These are phyloP conservation scores for Zaprionus capensis DNA, from an alignment of 1,140 invertebrate species.

Conservation along the genomic window DNA sequence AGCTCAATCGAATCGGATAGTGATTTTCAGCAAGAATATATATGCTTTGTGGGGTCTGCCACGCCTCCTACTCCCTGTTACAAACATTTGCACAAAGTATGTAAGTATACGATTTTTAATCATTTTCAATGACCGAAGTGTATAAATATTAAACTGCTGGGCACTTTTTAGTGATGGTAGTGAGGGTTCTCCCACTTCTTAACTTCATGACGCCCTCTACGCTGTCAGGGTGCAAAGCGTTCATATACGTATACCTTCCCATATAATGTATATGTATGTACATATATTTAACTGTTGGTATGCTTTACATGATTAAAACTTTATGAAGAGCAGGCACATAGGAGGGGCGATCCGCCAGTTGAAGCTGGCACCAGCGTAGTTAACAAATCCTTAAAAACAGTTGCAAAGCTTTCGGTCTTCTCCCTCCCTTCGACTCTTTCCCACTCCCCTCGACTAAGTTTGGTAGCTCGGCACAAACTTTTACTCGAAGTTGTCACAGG, in stretches of 20 bases:
- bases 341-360: conserved; percentile 8
- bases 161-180: too few species aligned
- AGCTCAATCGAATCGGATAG: too few species aligned
- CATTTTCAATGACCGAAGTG: too few species aligned
- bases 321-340: conserved; percentile 48
- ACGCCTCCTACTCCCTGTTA: too few species aligned
- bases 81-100: too few species aligned
- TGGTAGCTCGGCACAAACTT: conserved; percentile 44
- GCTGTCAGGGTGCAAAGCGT: background rate
- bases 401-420: conserved; percentile 19
- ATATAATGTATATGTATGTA: background rate
- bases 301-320: conserved; percentile 69
- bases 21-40: too few species aligned
- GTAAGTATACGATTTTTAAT: too few species aligned
- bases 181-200: background rate
- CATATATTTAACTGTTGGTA: conserved; percentile 41
- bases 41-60: too few species aligned
- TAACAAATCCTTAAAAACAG: conserved; percentile 51
- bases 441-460: background rate
- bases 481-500: conserved; percentile 40
- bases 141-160: background rate
- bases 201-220: background rate
- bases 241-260: background rate
- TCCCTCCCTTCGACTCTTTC: conserved; percentile 15
- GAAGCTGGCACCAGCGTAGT: conserved; percentile 42